Evolutionary conservation across 2,888 invertebrate genomes (phyloP).

Genomic region (Aricia artaxerxes): DNA sequence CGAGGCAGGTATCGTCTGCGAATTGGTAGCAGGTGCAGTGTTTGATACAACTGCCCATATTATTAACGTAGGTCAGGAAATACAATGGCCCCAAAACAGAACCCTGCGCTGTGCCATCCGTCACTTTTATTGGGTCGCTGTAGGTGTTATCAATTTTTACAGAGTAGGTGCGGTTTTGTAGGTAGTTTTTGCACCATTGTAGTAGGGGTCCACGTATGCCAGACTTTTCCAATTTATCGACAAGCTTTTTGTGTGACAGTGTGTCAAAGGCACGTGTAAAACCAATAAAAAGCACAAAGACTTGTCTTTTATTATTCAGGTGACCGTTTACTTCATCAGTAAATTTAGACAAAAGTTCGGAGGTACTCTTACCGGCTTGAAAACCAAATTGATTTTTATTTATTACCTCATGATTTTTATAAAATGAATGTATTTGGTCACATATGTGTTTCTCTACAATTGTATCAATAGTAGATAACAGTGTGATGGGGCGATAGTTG

Average conservation of each 20-base stretch:
- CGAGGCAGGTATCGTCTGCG: too few relatives aligned
- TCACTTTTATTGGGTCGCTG: constrained; percentile 24
- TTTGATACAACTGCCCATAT: too few relatives aligned
- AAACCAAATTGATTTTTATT: constrained; percentile 35
- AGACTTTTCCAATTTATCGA: constrained; percentile 35
- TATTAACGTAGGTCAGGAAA: constrained; percentile 37
- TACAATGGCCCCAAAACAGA: constrained; percentile 38
- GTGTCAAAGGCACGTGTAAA: constrained; percentile 42
- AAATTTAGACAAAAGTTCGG: constrained; percentile 36
- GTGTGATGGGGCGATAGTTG: neutral
- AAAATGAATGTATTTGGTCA: constrained; percentile 36
- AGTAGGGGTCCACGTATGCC: constrained; percentile 38
- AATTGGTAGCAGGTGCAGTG: too few relatives aligned
- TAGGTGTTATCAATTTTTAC: constrained; percentile 35
- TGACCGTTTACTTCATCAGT: constrained; percentile 37
- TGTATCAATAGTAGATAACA: constrained; percentile 38
- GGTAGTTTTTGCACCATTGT: constrained; percentile 28
- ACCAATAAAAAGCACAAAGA: constrained; percentile 39
- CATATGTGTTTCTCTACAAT: constrained; percentile 36
- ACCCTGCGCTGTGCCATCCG: constrained; percentile 39
- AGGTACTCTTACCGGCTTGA: neutral
- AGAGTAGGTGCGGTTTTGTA: constrained; percentile 29
- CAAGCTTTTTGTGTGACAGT: constrained; percentile 35
- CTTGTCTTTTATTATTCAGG: constrained; percentile 35
- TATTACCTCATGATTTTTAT: constrained; percentile 32